Conservation (phyloP, 2,888 invertebrate genomes). For the Cosmopolites sordidus region DNA sequence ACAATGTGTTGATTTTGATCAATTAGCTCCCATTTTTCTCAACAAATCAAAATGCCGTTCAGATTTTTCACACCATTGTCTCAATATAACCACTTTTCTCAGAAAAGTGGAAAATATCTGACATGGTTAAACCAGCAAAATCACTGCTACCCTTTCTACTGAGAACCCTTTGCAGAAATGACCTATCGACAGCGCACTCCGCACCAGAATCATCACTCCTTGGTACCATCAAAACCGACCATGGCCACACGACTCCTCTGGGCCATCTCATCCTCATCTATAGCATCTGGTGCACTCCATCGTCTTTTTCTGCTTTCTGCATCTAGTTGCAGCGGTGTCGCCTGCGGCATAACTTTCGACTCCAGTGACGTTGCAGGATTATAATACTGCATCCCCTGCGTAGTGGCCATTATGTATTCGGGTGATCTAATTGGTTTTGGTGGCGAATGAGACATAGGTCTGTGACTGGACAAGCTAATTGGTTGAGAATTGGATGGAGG, state of each 20-base stretch:
- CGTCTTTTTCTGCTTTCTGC: constrained; percentile 41
- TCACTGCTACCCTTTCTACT: neutral
- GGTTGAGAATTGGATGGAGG: neutral
- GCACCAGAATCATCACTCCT: neutral
- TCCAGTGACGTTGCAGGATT: neutral
- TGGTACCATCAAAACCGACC: neutral
- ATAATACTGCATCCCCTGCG: constrained; percentile 11
- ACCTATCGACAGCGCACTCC: neutral
- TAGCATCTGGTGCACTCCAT: constrained; percentile 53
- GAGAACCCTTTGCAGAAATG: neutral
- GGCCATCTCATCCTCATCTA: constrained; percentile 45
- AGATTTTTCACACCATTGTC: no score
- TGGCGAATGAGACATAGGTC: constrained; percentile 20
- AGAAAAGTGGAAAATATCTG: neutral
- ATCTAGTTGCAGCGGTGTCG: constrained; percentile 15
- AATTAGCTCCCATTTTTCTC: no score
- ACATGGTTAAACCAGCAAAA: neutral
- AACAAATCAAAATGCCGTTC: no score
- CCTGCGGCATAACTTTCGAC: constrained; percentile 10
- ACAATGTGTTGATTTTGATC: no score
- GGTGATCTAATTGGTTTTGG: constrained; percentile 17
- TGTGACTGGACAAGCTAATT: constrained; percentile 5
- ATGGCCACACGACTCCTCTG: constrained; percentile 19
- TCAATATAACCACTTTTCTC: neutral
- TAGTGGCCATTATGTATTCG: constrained; percentile 11